These are phyloP conservation scores for Silvanus unidentatus DNA, from an alignment of 2,888 invertebrate species.

Conservation along the genomic window DNA sequence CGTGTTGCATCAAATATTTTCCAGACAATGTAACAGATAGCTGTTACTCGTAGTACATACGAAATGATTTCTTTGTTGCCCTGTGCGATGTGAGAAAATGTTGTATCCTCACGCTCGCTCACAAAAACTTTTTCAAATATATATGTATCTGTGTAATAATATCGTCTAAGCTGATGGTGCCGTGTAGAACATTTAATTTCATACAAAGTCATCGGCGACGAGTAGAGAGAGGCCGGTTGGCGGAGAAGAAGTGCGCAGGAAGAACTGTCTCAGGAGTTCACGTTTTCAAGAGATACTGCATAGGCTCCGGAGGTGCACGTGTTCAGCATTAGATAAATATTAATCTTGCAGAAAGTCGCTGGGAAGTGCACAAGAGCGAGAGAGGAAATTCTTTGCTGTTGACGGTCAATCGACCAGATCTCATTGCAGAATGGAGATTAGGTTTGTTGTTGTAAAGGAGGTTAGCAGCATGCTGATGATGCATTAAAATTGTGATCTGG, in stretches of 20 bases:
- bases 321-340: slow-evolving; percentile 6
- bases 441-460: too few species aligned
- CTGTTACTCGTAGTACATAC: too few species aligned
- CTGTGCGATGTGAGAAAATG: too few species aligned
- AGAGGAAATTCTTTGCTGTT: too few species aligned
- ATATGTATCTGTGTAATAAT: slow-evolving; percentile 11
- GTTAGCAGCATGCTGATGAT: too few species aligned
- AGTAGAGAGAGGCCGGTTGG: slow-evolving; percentile 13
- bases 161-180: slow-evolving; percentile 14
- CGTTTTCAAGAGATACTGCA: slow-evolving; percentile 11
- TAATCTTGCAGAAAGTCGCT: slow-evolving; percentile 3
- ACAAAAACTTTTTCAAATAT: slow-evolving; percentile 13
- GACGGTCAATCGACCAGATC: too few species aligned
- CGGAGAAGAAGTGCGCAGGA: slow-evolving; percentile 8
- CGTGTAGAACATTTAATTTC: slow-evolving; percentile 20
- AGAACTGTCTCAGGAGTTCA: slow-evolving; percentile 12
- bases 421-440: too few species aligned
- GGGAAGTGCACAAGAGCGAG: too few species aligned
- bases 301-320: slow-evolving; percentile 4
- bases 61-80: too few species aligned
- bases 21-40: too few species aligned
- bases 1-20: too few species aligned
- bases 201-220: slow-evolving; percentile 13
- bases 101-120: too few species aligned
- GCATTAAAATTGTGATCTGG: slow-evolving; percentile 8